A percentile compares a stretch with the other conserved stretches of the same genome.
Evolutionary conservation across 2,888 invertebrate genomes (phyloP).

Genomic region (Acheta domesticus): DNA sequence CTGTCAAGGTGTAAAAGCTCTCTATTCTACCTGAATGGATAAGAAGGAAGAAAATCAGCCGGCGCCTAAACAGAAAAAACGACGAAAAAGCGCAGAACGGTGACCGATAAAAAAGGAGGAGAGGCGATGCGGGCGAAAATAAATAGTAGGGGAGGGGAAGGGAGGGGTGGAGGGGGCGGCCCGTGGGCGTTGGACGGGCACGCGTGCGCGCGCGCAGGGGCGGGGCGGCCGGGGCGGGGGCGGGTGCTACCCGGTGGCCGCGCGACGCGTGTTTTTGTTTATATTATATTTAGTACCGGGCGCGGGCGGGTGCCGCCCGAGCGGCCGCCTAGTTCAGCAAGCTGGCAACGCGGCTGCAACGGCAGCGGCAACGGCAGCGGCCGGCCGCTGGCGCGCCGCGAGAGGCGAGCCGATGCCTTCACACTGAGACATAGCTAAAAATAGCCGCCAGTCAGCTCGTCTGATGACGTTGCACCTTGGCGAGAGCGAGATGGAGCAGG

Average conservation of each 20-base stretch:
- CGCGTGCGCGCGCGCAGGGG: not conserved
- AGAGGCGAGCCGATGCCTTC: slow-evolving; percentile 30
- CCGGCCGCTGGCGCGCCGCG: slow-evolving; percentile 22
- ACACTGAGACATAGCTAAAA: slow-evolving; percentile 35
- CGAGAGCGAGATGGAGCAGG: not conserved
- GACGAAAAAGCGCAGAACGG: no score
- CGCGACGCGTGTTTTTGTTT: slow-evolving; percentile 11
- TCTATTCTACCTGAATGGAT: no score
- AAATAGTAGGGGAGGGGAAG: no score
- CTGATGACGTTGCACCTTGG: slow-evolving; percentile 18
- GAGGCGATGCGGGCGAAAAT: no score
- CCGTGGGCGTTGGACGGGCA: not conserved
- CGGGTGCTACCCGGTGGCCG: not conserved
- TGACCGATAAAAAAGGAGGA: no score
- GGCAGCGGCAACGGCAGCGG: not conserved
- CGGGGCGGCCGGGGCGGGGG: not conserved
- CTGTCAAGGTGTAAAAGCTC: no score
- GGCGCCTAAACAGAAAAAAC: no score
- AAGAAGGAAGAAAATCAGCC: no score
- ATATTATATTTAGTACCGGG: not conserved
- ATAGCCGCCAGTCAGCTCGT: slow-evolving; percentile 26
- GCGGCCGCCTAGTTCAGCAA: not conserved
- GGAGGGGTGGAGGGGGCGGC: no score
- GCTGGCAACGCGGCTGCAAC: slow-evolving; percentile 27
- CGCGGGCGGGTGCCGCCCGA: not conserved